Evolutionary conservation across 2,888 invertebrate genomes (phyloP).

Genomic region (Dynastes maya): DNA sequence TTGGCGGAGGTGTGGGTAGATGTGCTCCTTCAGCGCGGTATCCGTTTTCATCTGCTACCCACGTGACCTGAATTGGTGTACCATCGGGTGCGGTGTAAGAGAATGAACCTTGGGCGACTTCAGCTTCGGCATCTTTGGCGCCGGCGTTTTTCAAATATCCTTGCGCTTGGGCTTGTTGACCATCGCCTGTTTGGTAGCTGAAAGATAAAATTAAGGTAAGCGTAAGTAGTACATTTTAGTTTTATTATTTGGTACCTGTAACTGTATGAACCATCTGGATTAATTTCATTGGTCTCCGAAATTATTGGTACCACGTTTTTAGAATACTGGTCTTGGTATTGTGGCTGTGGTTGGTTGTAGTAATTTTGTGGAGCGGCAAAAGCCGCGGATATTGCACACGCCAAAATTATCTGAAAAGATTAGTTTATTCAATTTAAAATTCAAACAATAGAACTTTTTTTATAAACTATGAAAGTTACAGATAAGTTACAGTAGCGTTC

Average conservation of each 20-base stretch:
- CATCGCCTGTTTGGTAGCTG: constrained; percentile 84
- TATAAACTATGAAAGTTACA: no score
- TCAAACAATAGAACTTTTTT: no score
- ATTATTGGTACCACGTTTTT: constrained; percentile 72
- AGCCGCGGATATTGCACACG: constrained; percentile 58
- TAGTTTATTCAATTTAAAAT: background rate
- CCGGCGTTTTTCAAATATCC: constrained; percentile 83
- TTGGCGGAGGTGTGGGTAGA: constrained; percentile 83
- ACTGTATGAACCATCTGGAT: constrained; percentile 75
- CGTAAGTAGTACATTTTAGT: no score
- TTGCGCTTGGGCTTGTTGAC: constrained; percentile 84
- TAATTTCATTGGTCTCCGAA: constrained; percentile 73
- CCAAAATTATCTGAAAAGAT: constrained; percentile 58
- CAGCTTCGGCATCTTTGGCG: constrained; percentile 78
- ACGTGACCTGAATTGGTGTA: constrained; percentile 80
- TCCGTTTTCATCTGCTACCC: constrained; percentile 85
- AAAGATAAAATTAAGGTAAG: constrained; percentile 26
- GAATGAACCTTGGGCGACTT: constrained; percentile 85
- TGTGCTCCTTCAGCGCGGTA: constrained; percentile 85
- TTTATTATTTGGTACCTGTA: constrained; percentile 69
- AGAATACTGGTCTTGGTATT: constrained; percentile 56
- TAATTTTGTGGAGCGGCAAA: constrained; percentile 61
- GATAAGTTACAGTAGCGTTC: no score
- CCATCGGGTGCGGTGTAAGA: constrained; percentile 85
- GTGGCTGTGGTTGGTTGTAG: constrained; percentile 51